Conservation (phyloP, 2,888 invertebrate genomes). For the Harpalus rubripes region DNA sequence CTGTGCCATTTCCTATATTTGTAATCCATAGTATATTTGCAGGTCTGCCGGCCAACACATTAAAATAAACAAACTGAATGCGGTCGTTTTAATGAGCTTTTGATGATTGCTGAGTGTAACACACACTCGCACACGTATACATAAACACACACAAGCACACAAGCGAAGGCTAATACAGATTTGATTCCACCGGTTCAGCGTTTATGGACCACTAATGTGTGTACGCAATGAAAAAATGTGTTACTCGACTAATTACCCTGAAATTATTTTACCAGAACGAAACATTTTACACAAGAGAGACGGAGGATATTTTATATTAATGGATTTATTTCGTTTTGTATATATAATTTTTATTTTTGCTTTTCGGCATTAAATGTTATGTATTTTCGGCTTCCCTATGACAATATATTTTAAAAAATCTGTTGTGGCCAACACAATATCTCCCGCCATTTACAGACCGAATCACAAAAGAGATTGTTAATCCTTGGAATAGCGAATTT, state of each 20-base stretch:
- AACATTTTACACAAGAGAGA: background rate
- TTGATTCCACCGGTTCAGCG: slow-evolving; percentile 34
- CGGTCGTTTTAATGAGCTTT: slow-evolving; percentile 60
- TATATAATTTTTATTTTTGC: no score
- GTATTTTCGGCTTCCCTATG: no score
- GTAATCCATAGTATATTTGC: background rate
- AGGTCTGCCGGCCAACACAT: slow-evolving; percentile 21
- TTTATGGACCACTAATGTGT: slow-evolving; percentile 35
- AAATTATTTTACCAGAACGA: background rate
- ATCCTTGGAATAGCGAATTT: no score
- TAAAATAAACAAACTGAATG: slow-evolving; percentile 56
- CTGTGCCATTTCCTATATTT: no score
- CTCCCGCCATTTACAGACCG: no score
- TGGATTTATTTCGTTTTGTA: background rate
- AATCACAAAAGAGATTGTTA: no score
- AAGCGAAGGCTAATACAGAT: slow-evolving; percentile 34
- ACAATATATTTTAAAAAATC: no score
- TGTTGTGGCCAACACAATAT: no score
- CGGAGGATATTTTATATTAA: background rate
- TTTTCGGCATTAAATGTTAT: no score
- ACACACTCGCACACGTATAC: slow-evolving; percentile 8
- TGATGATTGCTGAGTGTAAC: slow-evolving; percentile 54
- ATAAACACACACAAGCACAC: background rate
- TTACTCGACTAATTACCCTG: background rate
- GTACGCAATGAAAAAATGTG: slow-evolving; percentile 36